phyloP scores from a whole-genome alignment of 2,797 vertebrate species.

The Oryzias dopingdopingensis region DNA sequence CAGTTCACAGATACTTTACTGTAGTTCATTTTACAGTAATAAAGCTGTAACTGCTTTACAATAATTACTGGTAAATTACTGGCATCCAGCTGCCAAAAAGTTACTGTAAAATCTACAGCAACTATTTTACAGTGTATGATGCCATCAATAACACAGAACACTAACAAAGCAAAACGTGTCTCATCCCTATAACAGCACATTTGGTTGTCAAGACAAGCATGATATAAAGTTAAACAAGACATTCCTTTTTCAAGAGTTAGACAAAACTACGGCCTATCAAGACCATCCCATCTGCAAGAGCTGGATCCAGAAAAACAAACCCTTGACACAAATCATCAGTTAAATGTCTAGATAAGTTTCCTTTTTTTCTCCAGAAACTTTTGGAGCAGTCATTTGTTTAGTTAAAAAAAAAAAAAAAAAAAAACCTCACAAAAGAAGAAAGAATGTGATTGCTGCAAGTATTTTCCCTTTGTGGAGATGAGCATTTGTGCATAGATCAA shows the following conservation, averaged over 20 bases:
- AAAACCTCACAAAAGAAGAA: conserved; percentile 17
- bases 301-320: conserved; percentile 36
- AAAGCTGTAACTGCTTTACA: too few relatives aligned
- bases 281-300: conserved; percentile 34
- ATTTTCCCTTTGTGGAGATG: conserved; percentile 12
- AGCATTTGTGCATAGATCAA: conserved; percentile 2
- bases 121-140: conserved; percentile 14
- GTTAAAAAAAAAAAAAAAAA: conserved; percentile 50
- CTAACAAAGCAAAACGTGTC: conserved; percentile 7
- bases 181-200: conserved; percentile 9
- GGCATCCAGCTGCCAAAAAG: conserved; percentile 13
- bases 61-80: neutral
- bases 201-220: conserved; percentile 32
- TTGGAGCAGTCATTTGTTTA: conserved; percentile 40
- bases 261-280: conserved; percentile 37
- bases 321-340: conserved; percentile 32
- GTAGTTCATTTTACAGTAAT: too few relatives aligned
- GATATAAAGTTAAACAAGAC: conserved; percentile 29
- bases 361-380: conserved; percentile 36
- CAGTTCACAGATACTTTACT: too few relatives aligned
- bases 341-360: conserved; percentile 50
- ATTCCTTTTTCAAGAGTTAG: conserved; percentile 30
- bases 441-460: conserved; percentile 19
- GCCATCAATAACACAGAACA: conserved; percentile 33
- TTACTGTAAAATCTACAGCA: conserved; percentile 8